A percentile compares a stretch with the other conserved stretches of the same genome.
These are phyloP conservation scores for Chrysemys picta DNA, from an alignment of 2,113 vertebrate species.

Conservation along the genomic window DNA sequence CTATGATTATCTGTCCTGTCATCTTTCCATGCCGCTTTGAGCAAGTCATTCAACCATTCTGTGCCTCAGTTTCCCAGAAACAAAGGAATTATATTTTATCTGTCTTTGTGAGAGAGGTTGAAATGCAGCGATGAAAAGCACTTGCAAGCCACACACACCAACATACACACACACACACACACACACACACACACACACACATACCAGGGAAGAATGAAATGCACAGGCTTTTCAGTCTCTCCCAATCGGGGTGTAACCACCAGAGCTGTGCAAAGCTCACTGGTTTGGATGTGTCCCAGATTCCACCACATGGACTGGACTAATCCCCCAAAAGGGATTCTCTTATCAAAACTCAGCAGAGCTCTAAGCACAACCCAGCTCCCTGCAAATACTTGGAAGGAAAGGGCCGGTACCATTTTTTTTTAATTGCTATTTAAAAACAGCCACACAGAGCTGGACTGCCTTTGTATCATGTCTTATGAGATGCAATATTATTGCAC, in stretches of 20 bases:
- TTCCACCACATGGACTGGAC: background rate
- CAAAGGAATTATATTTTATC: background rate
- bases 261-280: background rate
- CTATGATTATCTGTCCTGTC: background rate
- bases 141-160: background rate
- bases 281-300: background rate
- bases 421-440: background rate
- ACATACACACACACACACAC: no score
- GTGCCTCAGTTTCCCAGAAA: background rate
- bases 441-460: background rate
- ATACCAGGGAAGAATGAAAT: no score
- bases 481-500: background rate
- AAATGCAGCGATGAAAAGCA: background rate
- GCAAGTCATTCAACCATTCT: background rate
- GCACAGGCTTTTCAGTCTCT: no score
- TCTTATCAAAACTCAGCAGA: rapidly evolving
- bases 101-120: background rate
- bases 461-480: background rate
- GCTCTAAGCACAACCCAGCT: rapidly evolving
- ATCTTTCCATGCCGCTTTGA: background rate
- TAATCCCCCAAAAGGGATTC: background rate
- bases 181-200: no score
- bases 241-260: background rate
- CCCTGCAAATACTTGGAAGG: background rate
- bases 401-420: no score